phyloP scores from a whole-genome alignment of 2,113 vertebrate species.

The Carettochelys insculpta region DNA sequence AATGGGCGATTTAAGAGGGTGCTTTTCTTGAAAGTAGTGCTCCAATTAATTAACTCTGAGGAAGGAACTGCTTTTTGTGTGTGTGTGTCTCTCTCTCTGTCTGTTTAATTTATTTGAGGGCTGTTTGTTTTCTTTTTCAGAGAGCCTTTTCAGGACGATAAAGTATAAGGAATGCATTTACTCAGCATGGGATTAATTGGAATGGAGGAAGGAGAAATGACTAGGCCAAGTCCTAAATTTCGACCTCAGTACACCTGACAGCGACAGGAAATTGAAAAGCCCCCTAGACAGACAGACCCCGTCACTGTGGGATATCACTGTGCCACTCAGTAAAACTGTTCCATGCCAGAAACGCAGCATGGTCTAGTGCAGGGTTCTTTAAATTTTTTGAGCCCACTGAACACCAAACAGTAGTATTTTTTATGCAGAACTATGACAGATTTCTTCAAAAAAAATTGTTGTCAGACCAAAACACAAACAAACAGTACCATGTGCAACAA shows the following conservation, averaged over 20 bases:
- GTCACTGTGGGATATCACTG: rapidly evolving
- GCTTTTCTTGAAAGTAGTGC: constrained; percentile 71
- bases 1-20: constrained; percentile 70
- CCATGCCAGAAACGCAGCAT: neutral
- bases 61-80: constrained; percentile 52
- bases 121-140: constrained; percentile 23
- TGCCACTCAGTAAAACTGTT: neutral
- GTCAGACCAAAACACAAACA: too few species aligned
- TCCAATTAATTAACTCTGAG: constrained; percentile 80
- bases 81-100: neutral
- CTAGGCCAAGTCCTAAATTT: constrained; percentile 42
- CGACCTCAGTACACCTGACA: neutral
- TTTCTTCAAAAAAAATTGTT: too few species aligned
- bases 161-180: neutral
- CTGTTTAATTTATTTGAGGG: constrained; percentile 62
- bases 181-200: constrained; percentile 40
- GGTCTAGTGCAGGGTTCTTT: neutral
- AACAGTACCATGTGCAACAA: too few species aligned
- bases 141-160: neutral
- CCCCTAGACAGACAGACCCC: neutral
- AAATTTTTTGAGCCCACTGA: neutral
- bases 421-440: too few species aligned
- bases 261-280: neutral
- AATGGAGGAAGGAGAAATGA: constrained; percentile 25
- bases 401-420: too few species aligned